A percentile compares a stretch with the other conserved stretches of the same genome.
Evolutionary conservation across 2,797 vertebrate genomes (phyloP).

Genomic region (Epinephelus malabaricus): DNA sequence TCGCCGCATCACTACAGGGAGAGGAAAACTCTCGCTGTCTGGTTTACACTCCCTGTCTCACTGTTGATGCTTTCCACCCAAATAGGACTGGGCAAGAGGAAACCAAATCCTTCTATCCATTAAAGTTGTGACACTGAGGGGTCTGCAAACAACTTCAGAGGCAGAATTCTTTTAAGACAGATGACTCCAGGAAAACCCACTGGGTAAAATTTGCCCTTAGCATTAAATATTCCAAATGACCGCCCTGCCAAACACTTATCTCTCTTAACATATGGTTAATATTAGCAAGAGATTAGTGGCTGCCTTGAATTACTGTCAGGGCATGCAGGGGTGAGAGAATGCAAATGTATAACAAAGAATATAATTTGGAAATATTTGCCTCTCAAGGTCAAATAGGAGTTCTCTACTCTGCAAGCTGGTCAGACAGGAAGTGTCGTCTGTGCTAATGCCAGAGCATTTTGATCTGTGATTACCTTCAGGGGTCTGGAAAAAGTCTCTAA

Average conservation of each 20-base stretch:
- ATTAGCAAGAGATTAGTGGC: constrained; percentile 59
- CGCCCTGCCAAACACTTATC: constrained; percentile 60
- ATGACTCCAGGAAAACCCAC: constrained; percentile 52
- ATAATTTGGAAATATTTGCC: constrained; percentile 33
- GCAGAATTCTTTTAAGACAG: constrained; percentile 34
- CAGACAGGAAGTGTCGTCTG: constrained; percentile 26
- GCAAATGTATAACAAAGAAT: constrained; percentile 32
- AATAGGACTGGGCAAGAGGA: constrained; percentile 34
- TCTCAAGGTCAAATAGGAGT: constrained; percentile 52
- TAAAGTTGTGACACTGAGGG: constrained; percentile 51
- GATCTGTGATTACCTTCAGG: constrained; percentile 61
- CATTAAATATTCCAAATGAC: constrained; percentile 54
- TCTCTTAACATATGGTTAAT: constrained; percentile 62
- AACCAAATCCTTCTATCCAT: constrained; percentile 55
- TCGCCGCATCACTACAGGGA: constrained; percentile 7
- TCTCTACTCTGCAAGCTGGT: constrained; percentile 17
- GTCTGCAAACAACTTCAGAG: constrained; percentile 47
- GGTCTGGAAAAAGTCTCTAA: constrained; percentile 23
- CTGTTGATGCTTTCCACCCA: constrained; percentile 34
- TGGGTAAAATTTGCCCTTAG: constrained; percentile 50
- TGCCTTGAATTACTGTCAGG: constrained; percentile 50
- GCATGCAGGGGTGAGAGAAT: constrained; percentile 34
- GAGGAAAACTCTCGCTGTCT: constrained; percentile 10
- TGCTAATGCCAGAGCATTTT: constrained; percentile 27
- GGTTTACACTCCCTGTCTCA: constrained; percentile 19